phyloP scores from a whole-genome alignment of 2,888 invertebrate species.

The Mythimna lalbum region DNA sequence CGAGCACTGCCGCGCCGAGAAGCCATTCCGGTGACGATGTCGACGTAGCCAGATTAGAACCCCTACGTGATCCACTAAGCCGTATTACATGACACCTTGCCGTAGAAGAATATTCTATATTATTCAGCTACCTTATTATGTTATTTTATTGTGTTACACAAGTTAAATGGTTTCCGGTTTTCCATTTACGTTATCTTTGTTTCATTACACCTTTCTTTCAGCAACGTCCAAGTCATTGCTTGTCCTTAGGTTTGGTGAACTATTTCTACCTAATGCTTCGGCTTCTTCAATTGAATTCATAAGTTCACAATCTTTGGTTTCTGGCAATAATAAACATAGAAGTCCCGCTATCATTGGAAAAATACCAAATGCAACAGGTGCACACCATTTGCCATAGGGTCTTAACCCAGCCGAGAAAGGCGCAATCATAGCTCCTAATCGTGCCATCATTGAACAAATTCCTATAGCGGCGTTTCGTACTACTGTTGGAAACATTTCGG shows the following conservation, averaged over 20 bases:
- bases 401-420: conserved; percentile 93
- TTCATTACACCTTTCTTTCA: conserved; percentile 26
- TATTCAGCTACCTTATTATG: conserved; percentile 40
- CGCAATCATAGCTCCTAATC: conserved; percentile 95
- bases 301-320: conserved; percentile 93
- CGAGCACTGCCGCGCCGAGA: conserved; percentile 72
- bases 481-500: conserved; percentile 97
- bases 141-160: conserved; percentile 20
- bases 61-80: conserved; percentile 80
- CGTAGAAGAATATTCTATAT: conserved; percentile 51
- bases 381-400: conserved; percentile 90
- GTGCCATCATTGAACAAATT: conserved; percentile 95
- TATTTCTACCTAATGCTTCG: conserved; percentile 85
- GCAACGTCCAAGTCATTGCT: conserved; percentile 14
- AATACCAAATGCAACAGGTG: conserved; percentile 93
- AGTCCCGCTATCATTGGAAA: conserved; percentile 92
- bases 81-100: conserved; percentile 70
- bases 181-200: not conserved
- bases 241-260: conserved; percentile 12
- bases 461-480: conserved; percentile 96
- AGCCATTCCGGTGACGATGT: conserved; percentile 72
- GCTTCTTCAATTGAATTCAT: conserved; percentile 95
- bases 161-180: not conserved
- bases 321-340: conserved; percentile 93
- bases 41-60: conserved; percentile 78